Evolutionary conservation across 1,140 invertebrate genomes (phyloP), one percentile per base, ranked within the genome.

Genomic region (Drosophila tani): DNA sequence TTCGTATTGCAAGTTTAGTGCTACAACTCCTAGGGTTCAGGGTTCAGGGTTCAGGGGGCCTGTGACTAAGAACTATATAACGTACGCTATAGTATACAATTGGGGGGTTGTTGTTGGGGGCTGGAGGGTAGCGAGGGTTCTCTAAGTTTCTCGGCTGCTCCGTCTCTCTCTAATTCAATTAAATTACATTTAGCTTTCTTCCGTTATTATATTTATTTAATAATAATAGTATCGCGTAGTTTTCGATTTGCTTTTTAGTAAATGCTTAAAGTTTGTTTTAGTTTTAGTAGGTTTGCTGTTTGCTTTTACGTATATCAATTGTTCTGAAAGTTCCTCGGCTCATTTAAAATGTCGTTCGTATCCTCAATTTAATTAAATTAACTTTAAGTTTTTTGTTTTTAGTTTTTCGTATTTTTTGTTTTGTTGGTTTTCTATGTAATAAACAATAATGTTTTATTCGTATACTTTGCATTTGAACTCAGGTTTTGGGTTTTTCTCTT

Each of bases 381-480:
- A 91, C 81, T 81, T 90, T 85, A 90, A 82, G 50, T 83, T 82
- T 64, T 63, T 64, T 62, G 58, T 67, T 66, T 41, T 24, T 24
- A 24, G 29, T 46, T 59, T 68, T 64, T 49, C 49, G n/a, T 51
- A 51, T 55, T 38, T 38, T 29, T 62, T 67, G 32, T 62, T 57
- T 64, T 47, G n/a, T 47, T 63, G 62, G 62, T 24, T 53, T 55
- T 51, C 58, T 43, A 66, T 62, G 62, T 67, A 82, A 68, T 82
- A 85, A 85, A 85, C 82, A 78, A 85, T 83, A 77, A 79, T 82
- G 70, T 84, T 90, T 75, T 87, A 85, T 90, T 93, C 92, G 92
- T 93, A 93, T 93, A 93, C 92, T 91, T 93, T 91, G 88, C 84
- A 92, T 93, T 93, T 93, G 92, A 93, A 93, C 92, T 93, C 82